phyloP scores from a whole-genome alignment of 2,113 vertebrate genomes.

The Microtus montanus region DNA sequence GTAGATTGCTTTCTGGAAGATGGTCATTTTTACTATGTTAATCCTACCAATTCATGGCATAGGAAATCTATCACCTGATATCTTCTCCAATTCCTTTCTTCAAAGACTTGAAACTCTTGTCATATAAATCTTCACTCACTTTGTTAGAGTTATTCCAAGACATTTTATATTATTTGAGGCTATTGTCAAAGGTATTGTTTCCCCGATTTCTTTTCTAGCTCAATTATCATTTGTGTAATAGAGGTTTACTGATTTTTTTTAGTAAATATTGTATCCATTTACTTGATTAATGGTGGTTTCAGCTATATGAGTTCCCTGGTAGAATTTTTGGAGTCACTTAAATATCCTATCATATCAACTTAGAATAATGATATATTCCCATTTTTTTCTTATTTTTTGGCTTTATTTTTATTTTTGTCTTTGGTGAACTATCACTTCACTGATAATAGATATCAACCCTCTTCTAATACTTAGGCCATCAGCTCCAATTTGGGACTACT shows the following conservation, averaged over 20 bases:
- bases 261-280: background rate
- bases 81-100: background rate
- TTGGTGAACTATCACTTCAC: background rate
- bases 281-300: background rate
- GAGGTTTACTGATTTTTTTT: background rate
- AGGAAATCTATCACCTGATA: background rate
- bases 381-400: background rate
- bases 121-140: background rate
- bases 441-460: background rate
- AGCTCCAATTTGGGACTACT: background rate
- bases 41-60: background rate
- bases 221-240: background rate
- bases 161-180: background rate
- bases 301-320: background rate
- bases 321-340: background rate
- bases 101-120: background rate
- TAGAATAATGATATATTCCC: background rate
- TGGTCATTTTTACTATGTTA: background rate
- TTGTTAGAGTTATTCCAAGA: background rate
- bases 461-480: background rate
- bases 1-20: background rate
- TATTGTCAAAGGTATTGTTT: background rate
- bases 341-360: background rate
- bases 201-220: background rate
- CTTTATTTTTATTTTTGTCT: background rate